Percentiles rank a stretch among this genome's conserved stretches.
Evolutionary conservation across 2,797 vertebrate species (phyloP).

Genomic region (Momotus momota): DNA sequence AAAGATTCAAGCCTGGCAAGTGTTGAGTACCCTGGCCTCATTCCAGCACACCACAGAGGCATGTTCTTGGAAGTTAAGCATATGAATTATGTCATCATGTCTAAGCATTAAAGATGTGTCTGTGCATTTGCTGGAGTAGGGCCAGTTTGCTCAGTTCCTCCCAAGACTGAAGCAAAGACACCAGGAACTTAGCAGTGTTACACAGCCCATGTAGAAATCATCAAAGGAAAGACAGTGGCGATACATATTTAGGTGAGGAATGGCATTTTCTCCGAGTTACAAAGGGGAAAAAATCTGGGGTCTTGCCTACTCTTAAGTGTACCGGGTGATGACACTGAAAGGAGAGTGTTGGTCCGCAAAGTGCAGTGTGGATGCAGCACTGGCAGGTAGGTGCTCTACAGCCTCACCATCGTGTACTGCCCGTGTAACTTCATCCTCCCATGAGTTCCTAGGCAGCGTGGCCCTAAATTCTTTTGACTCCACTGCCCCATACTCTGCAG

Average conservation of each 20-base stretch:
- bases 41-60: conserved; percentile 12
- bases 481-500: not conserved
- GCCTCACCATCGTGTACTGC: not conserved
- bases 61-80: conserved; percentile 14
- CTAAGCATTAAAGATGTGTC: not conserved
- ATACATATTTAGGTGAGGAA: not conserved
- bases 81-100: not conserved
- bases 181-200: not conserved
- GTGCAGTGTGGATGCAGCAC: not conserved
- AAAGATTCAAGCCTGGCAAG: conserved; percentile 12
- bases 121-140: not conserved
- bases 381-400: not conserved
- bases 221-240: not conserved
- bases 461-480: not conserved
- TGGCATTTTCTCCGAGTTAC: not conserved
- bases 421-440: not conserved
- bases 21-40: not conserved
- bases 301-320: not conserved
- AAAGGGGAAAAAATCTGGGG: not conserved
- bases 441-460: not conserved
- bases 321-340: not conserved
- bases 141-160: not conserved
- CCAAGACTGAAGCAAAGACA: not conserved
- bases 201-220: not conserved
- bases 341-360: not conserved